A percentile compares a stretch with the other conserved stretches of the same genome.
Evolutionary conservation across 2,797 vertebrate species (phyloP).

Genomic region (Zonotrichia albicollis): DNA sequence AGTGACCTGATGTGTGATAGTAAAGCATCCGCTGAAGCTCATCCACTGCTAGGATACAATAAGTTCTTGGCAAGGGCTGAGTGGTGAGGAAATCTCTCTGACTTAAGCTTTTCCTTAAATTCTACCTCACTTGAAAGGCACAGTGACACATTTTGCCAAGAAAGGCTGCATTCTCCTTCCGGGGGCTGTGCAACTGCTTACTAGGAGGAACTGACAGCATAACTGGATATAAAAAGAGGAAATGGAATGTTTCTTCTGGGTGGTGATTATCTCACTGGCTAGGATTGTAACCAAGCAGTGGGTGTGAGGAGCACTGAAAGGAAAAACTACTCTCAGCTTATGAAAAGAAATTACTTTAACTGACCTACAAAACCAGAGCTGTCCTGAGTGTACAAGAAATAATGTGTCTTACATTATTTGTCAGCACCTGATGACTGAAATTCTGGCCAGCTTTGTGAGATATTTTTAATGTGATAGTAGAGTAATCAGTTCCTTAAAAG

Average conservation of each 20-base stretch:
- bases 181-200: conserved; percentile 24
- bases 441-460: background rate
- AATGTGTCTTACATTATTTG: background rate
- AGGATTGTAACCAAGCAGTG: conserved; percentile 64
- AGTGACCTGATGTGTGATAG: background rate
- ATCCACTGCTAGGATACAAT: background rate
- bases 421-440: background rate
- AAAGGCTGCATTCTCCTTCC: conserved; percentile 32
- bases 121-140: conserved; percentile 9
- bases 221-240: conserved; percentile 65
- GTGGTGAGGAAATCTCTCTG: background rate
- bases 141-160: conserved; percentile 9
- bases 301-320: conserved; percentile 39
- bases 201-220: conserved; percentile 47
- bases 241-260: conserved; percentile 64
- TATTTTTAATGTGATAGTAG: background rate
- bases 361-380: background rate
- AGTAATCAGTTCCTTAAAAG: conserved; percentile 15
- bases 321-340: conserved; percentile 24
- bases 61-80: background rate
- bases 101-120: conserved; percentile 14
- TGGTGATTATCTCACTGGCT: conserved; percentile 65
- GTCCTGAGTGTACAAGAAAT: background rate
- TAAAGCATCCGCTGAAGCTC: background rate
- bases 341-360: conserved; percentile 34